Base-by-base conservation (phyloP, 2,888 invertebrate genomes). In the Melanargia galathea region DNA sequence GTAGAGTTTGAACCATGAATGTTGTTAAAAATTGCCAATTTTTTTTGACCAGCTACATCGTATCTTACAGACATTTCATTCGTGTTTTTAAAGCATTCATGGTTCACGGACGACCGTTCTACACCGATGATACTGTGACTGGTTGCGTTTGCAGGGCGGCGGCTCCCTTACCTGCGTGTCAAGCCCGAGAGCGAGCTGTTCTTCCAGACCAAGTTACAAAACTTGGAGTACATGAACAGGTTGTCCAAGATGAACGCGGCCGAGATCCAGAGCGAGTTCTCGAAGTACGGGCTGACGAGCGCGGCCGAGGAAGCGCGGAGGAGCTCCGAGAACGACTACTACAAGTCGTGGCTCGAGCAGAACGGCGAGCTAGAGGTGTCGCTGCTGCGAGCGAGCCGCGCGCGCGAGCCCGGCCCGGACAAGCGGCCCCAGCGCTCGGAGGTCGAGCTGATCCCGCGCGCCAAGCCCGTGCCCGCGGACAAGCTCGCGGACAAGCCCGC, bases 41-140 rank as follows among this genome's bases (percentile, higher is more conserved):
- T 62, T 63, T 61, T 69, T 64, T 58, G 51, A 72, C 61, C 63
- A 70, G 77, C 79, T 76, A 76, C 86, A 88, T 87, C 76, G 76
- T 86, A 89, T 87, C 90, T 90, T 90, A 91, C 90, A 90, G 90
- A 91, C 90, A 89, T 90, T 2, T 18, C 70, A 80, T 83, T 80
- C 78, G 71, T 75, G 74, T 72, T 68, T 65, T 65, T 72, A 67
- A 72, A 71, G 72, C 89, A 90, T 90, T 90, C 90, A 90, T 90
- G 90, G 90, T 90, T 90, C 89, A 82, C 69, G 66, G 64, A 63
- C 63, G 66, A 66, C 62, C 1, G n/a, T 6, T 7, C 22, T 13
- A 2, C 2, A 8, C 18, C 13, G 33, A 16, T 1, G 1, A 30
- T 1, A 2, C 2, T 55, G 60, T 54, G 20, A 18, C 18, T 11